Evolutionary conservation across 2,797 vertebrate species (phyloP), one percentile per base, ranked within the genome.

Genomic region (Pseudomugil gertrudae): DNA sequence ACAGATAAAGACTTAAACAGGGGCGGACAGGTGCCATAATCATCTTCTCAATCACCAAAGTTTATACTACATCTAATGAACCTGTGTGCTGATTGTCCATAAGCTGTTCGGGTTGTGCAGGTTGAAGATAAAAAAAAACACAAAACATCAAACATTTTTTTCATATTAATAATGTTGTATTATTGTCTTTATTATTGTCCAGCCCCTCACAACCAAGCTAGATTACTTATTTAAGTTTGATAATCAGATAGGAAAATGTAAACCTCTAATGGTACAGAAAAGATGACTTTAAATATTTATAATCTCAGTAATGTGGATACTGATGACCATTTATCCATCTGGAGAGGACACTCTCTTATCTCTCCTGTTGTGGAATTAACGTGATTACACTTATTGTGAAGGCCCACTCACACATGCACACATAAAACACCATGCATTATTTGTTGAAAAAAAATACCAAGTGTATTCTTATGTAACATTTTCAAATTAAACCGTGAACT

Each of bases 1-100:
- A 77, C 53, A 53, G 63, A 69, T 53, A 58, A 72, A 78, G 64
- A 74, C 38, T 65, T 69, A 24, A 54, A 40, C 52, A 62, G 51
- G 48, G 59, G 51, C 63, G 0, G 38, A 70, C 65, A 70, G 60
- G 30, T 52, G 60, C 62, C 72, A 61, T 68, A 76, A 75, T 74
- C 26, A 81, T 78, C 54, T n/a, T 57, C 55, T 60, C 19, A 59
- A 57, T 65, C 83, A 60, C 71, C 26, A 47, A 53, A 65, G 21
- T 70, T 68, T 67, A 13, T 14, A 32, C 26, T 54, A 17, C 2
- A 58, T 32, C 3, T 32, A 52, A 57, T 55, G 57, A 27, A 47
- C 33, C n/a, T 62, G 45, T 23, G 23, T 57, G 52, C 45, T 58
- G 14, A 40, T 35, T 30, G 17, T 45, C 43, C 9, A 43, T 11